Base-by-base conservation (phyloP, 2,113 vertebrate species). In the Anhinga anhinga region DNA sequence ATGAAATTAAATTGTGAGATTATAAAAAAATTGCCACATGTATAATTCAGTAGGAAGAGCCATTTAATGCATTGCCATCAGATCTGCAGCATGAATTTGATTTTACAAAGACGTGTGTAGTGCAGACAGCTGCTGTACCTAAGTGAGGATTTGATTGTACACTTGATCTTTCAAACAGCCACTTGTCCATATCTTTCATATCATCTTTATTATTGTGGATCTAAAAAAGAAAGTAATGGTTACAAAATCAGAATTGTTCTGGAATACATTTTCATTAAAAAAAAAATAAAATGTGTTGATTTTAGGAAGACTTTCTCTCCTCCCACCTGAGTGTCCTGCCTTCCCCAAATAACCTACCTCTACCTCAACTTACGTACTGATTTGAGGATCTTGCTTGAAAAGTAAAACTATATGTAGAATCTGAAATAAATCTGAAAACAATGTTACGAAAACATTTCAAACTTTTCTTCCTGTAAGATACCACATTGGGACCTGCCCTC, bases 111-210 rank as follows among this genome's bases (percentile, higher is more conserved):
- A 84, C 95, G n/a, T n/a, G 90, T 95, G 93, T 92, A 95, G 95
- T 83, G 86, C 86, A 95, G 88, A 88, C 92, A 96, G 94, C 96
- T 96, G 95, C 90, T 94, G 82, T 87, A 97, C 90, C 92, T 96
- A 95, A 95, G 70, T 49, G 84, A 94, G 70, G 34, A 50, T 72
- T 94, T 88, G 95, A 93, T 65, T 93, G 91, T 95, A 76, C 81
- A 82, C 86, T 95, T 10, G 5, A 86, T 93, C 81, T 91, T 88
- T 84, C 69, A 72, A 93, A 92, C 61, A 96, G 30, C 82, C 88
- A 71, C 83, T 90, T 95, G 59, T 82, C 88, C 63, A 5, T n/a
- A 73, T 83, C 78, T 90, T 87, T 72, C 62, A 47, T 38, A 25
- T 13, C 0, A 7, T 21, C 84, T 85, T 77, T 90, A 66, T 79